A percentile compares a stretch with the other conserved stretches of the same genome.
These are phyloP conservation scores for Ganaspis brasiliensis DNA, from an alignment of 2,888 invertebrate species.

Conservation along the genomic window DNA sequence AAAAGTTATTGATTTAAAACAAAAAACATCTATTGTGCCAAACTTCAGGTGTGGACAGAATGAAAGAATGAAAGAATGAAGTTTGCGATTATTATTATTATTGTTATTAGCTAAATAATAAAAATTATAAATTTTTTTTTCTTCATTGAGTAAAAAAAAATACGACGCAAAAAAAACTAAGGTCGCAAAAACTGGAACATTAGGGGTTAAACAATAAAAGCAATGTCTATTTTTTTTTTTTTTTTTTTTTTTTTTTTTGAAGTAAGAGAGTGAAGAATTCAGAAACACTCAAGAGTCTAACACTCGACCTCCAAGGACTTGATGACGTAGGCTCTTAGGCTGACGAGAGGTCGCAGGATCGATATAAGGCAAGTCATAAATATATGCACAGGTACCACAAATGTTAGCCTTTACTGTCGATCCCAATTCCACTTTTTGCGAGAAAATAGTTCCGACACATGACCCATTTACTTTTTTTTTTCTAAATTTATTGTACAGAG, in stretches of 20 bases:
- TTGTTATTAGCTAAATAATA: no score
- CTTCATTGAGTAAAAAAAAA: no score
- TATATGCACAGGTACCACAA: slow-evolving; percentile 27
- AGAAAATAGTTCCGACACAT: slow-evolving; percentile 19
- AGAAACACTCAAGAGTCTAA: slow-evolving; percentile 22
- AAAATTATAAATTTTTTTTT: no score
- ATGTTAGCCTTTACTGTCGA: slow-evolving; percentile 20
- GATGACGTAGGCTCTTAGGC: slow-evolving; percentile 27
- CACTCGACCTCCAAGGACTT: slow-evolving; percentile 28
- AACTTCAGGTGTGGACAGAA: no score
- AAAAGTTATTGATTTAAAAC: no score
- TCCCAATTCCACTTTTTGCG: background rate
- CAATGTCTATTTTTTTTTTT: background rate
- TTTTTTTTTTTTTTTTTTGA: background rate
- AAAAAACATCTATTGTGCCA: no score
- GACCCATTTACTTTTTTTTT: slow-evolving; percentile 4
- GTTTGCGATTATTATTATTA: no score
- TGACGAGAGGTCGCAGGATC: slow-evolving; percentile 28
- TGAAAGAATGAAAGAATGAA: no score
- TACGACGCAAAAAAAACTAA: background rate
- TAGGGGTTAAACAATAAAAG: background rate
- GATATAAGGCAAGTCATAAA: slow-evolving; percentile 25
- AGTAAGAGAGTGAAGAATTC: background rate
- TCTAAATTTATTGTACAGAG: background rate
- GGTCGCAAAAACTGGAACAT: background rate